Base-by-base conservation (phyloP, 2,888 invertebrate genomes). In the Volucella inanis region DNA sequence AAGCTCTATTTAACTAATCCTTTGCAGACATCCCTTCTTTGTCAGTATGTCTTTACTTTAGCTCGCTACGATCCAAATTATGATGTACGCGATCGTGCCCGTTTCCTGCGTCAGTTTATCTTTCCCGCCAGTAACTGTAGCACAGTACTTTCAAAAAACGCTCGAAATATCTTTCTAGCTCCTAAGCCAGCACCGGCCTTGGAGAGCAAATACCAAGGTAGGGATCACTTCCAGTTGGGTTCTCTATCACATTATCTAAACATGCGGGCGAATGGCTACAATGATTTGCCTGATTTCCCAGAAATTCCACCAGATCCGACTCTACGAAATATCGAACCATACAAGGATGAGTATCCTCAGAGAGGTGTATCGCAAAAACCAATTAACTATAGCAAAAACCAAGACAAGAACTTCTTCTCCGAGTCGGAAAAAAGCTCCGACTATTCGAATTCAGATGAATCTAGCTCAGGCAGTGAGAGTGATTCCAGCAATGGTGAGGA, bases 21-120 rank as follows among this genome's bases (percentile, higher is more conserved):
- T 4, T 94, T 95, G 80, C 98, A 97, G 92, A 98, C 98, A 0
- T 94, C 95, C 77, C 93, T 97, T 4, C 93, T 99, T 68, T 97
- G 97, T 89, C 97, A 97, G 90, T 99, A 99, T 92, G 96, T 99
- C 52, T 96, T 99, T 90, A 97, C 95, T 88, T 93, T 99, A 89
- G 98, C 99, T 0, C 96, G 98, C 88, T 99, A 99, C 92, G 99
- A 99, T 93, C 96, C 96, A 88, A 98, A 98, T 92, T 99, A 99
- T 91, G 99, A 99, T 93, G 98, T 99, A 70, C 94, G 99, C 31
- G 99, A 99, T 93, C 94, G 98, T 10, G 98, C 98, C 4, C 93
- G 99, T 31, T 95, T 99, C 90, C 93, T 99, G 70, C 95, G 96
- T 12, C 96, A 96, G 86, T 95, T 98, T 88, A 94, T 97, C 39